Conservation (phyloP, 2,797 vertebrate species). For the Gobionotothen gibberifrons region DNA sequence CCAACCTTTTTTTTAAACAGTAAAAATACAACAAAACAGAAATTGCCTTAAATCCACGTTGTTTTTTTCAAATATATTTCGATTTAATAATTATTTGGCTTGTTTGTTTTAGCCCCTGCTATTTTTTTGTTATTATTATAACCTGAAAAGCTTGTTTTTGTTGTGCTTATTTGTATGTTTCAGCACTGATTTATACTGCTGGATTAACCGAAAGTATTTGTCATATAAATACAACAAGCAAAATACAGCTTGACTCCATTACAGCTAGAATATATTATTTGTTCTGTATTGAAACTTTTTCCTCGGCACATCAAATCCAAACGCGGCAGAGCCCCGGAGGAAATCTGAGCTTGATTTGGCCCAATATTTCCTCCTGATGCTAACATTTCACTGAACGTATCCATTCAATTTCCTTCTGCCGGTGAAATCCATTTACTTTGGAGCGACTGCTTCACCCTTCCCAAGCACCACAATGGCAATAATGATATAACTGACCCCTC, state of each 20-base stretch:
- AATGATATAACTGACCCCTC: slow-evolving; percentile 67
- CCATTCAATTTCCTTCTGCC: slow-evolving; percentile 58
- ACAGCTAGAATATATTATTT: slow-evolving; percentile 40
- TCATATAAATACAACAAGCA: slow-evolving; percentile 11
- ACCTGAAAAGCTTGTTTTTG: too few species aligned
- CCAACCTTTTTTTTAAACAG: too few species aligned
- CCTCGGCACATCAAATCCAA: slow-evolving; percentile 27
- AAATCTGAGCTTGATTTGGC: slow-evolving; percentile 49
- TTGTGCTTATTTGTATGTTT: slow-evolving; percentile 5
- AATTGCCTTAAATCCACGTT: too few species aligned
- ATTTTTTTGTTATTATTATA: too few species aligned
- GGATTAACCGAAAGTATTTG: slow-evolving; percentile 20
- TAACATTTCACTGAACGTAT: slow-evolving; percentile 64
- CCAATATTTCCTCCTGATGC: slow-evolving; percentile 53
- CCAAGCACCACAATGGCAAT: slow-evolving; percentile 46
- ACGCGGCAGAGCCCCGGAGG: slow-evolving; percentile 39
- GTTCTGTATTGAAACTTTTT: slow-evolving; percentile 40
- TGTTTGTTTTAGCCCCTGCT: too few species aligned
- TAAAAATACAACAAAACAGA: too few species aligned
- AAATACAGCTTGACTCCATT: slow-evolving; percentile 17
- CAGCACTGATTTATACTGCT: background rate
- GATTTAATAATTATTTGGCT: too few species aligned
- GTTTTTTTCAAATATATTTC: background rate
- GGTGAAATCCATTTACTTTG: slow-evolving; percentile 60
- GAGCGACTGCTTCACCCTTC: slow-evolving; percentile 26